phyloP scores from a whole-genome alignment of 1,140 invertebrate genomes.

The Hylaeus volcanicus region DNA sequence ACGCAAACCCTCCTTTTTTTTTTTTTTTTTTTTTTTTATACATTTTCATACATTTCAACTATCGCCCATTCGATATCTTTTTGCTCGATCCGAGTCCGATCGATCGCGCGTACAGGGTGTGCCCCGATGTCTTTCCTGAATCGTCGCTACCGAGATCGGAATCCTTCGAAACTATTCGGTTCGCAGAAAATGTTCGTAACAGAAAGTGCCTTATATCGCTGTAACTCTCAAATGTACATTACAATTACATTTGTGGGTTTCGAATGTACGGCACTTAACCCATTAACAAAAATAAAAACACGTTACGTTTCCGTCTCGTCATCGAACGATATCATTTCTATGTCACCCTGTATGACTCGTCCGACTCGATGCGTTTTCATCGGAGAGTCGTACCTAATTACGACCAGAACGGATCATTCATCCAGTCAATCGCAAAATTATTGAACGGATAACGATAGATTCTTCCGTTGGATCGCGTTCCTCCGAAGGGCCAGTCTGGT shows the following conservation, averaged over 20 bases:
- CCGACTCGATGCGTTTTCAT: conserved; percentile 20
- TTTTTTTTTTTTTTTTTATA: conserved; percentile 10
- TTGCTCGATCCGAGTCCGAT: not conserved
- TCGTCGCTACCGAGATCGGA: too few relatives aligned
- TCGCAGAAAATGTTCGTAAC: too few relatives aligned
- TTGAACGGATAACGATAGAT: not conserved
- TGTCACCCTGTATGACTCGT: conserved; percentile 1
- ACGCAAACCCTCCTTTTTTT: not conserved
- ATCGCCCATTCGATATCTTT: conserved; percentile 1
- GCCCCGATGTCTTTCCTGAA: too few relatives aligned
- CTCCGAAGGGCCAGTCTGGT: too few relatives aligned
- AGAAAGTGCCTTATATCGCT: not conserved
- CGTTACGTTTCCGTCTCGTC: too few relatives aligned
- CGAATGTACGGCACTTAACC: too few relatives aligned
- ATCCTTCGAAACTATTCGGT: too few relatives aligned
- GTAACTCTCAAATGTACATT: too few relatives aligned
- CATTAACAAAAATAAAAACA: not conserved
- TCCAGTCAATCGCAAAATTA: not conserved
- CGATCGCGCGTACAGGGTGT: not conserved
- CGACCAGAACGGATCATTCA: not conserved
- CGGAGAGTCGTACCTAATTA: not conserved
- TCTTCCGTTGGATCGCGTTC: not conserved
- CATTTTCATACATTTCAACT: not conserved
- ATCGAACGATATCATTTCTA: not conserved
- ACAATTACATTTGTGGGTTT: too few relatives aligned